A percentile compares a stretch with the other conserved stretches of the same genome.
These are phyloP conservation scores for Napeogenes sylphis DNA, from an alignment of 2,888 invertebrate genomes.

Conservation along the genomic window DNA sequence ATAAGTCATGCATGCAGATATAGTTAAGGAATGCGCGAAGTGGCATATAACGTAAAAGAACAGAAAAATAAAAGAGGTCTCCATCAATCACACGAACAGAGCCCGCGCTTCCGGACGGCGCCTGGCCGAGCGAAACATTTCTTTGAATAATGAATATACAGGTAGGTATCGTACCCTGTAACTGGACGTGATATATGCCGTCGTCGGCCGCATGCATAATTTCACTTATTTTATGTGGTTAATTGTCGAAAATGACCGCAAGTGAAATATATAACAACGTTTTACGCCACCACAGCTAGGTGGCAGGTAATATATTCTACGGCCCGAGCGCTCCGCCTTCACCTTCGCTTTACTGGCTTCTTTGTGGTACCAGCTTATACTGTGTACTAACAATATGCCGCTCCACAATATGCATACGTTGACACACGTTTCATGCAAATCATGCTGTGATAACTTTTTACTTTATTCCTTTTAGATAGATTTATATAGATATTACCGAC, in stretches of 20 bases:
- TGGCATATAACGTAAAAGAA: constrained; percentile 48
- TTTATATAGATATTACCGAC: neutral
- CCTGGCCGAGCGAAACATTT: constrained; percentile 74
- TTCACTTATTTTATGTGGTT: constrained; percentile 78
- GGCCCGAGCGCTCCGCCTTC: constrained; percentile 61
- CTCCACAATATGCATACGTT: constrained; percentile 32
- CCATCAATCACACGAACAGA: constrained; percentile 76
- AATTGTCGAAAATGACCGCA: constrained; percentile 78
- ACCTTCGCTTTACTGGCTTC: constrained; percentile 48
- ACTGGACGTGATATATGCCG: constrained; percentile 78
- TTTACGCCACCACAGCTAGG: constrained; percentile 61
- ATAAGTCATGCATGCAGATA: constrained; percentile 38
- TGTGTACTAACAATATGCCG: constrained; percentile 25
- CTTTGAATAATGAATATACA: constrained; percentile 77
- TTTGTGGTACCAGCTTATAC: constrained; percentile 41
- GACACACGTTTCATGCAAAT: constrained; percentile 31
- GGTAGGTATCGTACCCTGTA: constrained; percentile 70
- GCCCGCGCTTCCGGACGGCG: constrained; percentile 69
- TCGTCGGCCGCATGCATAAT: constrained; percentile 78
- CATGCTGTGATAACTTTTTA: constrained; percentile 11
- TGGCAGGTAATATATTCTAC: constrained; percentile 72
- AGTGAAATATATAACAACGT: constrained; percentile 73
- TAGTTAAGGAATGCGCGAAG: constrained; percentile 35
- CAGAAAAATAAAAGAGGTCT: constrained; percentile 66
- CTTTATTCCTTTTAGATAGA: constrained; percentile 7